phyloP scores from a whole-genome alignment of 2,888 invertebrate species.

The Eucriotettix oculatus region DNA sequence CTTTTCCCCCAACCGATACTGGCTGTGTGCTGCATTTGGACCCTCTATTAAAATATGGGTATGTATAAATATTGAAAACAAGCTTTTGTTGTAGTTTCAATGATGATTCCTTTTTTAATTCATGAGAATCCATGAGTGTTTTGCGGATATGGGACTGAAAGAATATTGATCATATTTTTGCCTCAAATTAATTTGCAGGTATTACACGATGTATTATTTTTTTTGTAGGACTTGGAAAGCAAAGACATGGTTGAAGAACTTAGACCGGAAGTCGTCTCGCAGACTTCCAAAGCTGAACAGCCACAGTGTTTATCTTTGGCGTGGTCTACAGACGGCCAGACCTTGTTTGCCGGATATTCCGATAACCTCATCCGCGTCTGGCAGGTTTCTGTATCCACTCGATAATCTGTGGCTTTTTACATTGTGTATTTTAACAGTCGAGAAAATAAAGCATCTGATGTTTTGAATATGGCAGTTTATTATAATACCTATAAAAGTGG shows the following conservation, averaged over 20 bases:
- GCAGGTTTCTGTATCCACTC: conserved; percentile 51
- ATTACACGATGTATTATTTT: conserved; percentile 11
- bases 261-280: conserved; percentile 79
- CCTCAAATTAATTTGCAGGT: too few species aligned
- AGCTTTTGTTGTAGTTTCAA: neutral
- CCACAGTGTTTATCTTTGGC: conserved; percentile 94
- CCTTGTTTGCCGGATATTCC: conserved; percentile 95
- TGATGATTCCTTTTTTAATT: conserved; percentile 5
- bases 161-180: too few species aligned
- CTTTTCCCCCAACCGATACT: conserved; percentile 99
- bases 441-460: too few species aligned
- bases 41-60: conserved; percentile 98
- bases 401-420: neutral
- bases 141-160: conserved; percentile 20
- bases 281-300: conserved; percentile 65
- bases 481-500: too few species aligned
- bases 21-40: conserved; percentile 98
- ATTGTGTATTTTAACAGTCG: too few species aligned
- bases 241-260: conserved; percentile 99
- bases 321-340: conserved; percentile 99
- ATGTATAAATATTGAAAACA: conserved; percentile 19
- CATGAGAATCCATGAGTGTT: conserved; percentile 16
- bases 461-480: too few species aligned
- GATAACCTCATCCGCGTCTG: conserved; percentile 96
- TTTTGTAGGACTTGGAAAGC: conserved; percentile 81